Evolutionary conservation across 1,140 invertebrate species (phyloP).

Genomic region (Teleogryllus occipitalis): DNA sequence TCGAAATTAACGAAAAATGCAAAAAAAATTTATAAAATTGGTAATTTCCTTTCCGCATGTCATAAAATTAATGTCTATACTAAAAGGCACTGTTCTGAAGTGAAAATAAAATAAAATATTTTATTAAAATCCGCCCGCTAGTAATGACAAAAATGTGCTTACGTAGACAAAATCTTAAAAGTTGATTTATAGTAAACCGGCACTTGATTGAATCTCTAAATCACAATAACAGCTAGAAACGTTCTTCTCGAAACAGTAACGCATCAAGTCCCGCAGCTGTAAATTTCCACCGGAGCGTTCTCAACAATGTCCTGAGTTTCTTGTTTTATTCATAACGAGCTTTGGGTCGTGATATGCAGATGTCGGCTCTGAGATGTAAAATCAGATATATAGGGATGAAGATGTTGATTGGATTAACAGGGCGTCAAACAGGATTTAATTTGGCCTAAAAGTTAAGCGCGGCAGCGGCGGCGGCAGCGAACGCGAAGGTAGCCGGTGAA

Average conservation of each 20-base stretch:
- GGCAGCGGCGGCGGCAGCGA: background rate
- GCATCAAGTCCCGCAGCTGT: background rate
- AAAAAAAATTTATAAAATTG: no score
- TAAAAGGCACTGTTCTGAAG: no score
- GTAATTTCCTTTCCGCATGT: no score
- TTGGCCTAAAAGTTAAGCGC: background rate
- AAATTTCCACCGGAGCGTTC: background rate
- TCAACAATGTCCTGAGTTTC: background rate
- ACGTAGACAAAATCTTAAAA: background rate
- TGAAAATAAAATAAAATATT: no score
- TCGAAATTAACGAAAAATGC: no score
- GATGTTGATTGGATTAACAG: conserved; percentile 4
- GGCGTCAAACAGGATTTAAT: conserved; percentile 4
- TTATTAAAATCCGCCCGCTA: no score
- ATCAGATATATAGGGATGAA: conserved; percentile 5
- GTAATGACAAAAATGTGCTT: background rate
- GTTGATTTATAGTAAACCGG: background rate
- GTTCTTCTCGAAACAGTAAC: background rate
- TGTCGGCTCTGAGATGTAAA: background rate
- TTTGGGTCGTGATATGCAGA: background rate
- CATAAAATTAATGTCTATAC: no score
- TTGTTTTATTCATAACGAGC: conserved; percentile 5
- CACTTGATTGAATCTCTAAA: background rate
- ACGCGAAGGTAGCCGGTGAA: background rate
- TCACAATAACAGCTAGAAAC: background rate